Evolutionary conservation across 2,113 vertebrate genomes (phyloP).

Genomic region (Terrapene triunguis): DNA sequence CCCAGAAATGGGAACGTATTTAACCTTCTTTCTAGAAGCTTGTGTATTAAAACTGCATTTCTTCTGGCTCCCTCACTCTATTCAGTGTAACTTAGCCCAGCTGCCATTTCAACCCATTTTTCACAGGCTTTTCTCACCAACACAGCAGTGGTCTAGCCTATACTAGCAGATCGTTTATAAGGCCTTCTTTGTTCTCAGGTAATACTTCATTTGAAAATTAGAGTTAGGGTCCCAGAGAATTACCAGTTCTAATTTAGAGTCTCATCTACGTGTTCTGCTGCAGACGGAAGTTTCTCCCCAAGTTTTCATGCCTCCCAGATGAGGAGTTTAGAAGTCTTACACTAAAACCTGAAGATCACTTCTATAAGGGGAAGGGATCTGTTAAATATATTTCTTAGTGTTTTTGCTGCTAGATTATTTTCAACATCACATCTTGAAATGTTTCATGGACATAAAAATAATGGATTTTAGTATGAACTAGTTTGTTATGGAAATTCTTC

Average conservation of each 20-base stretch:
- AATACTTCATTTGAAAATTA: no score
- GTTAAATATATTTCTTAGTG: not conserved
- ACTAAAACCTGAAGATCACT: no score
- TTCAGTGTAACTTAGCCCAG: not conserved
- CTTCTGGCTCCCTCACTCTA: not conserved
- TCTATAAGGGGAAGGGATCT: not conserved
- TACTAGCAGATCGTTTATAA: not conserved
- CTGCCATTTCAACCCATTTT: not conserved
- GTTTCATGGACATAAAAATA: not conserved
- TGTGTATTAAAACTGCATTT: not conserved
- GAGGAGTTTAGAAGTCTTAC: not conserved
- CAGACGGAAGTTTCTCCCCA: not conserved
- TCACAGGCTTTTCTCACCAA: not conserved
- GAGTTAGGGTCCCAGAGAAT: no score
- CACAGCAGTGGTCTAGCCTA: not conserved
- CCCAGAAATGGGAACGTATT: not conserved
- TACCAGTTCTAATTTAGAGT: not conserved
- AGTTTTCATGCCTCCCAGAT: not conserved
- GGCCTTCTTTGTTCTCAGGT: not conserved
- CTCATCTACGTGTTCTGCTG: not conserved
- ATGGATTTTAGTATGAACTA: not conserved
- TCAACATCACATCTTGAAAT: not conserved
- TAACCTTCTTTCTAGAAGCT: not conserved
- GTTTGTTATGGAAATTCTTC: not conserved
- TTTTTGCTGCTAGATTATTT: not conserved